Percentiles rank a stretch among this genome's conserved stretches.
Evolutionary conservation across 1,140 invertebrate genomes (phyloP).

Genomic region (Camponotus vicinus): DNA sequence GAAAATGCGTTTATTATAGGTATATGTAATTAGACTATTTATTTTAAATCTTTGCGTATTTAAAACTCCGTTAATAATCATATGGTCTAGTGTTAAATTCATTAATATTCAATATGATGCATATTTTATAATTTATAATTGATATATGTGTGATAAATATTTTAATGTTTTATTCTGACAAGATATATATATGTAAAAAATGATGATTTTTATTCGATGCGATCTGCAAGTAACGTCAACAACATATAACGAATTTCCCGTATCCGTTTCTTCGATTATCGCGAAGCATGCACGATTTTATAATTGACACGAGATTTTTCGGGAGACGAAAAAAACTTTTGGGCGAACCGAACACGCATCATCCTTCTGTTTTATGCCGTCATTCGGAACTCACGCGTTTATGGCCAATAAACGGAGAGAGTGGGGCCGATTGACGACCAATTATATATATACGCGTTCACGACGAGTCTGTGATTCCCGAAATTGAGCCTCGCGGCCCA

Average conservation of each 20-base stretch:
- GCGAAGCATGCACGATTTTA: slow-evolving; percentile 8
- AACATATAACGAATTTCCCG: background rate
- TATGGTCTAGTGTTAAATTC: background rate
- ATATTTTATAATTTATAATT: too few relatives aligned
- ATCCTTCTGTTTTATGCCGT: slow-evolving; percentile 55
- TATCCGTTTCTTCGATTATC: background rate
- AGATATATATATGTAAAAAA: background rate
- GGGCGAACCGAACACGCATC: slow-evolving; percentile 44
- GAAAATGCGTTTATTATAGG: background rate
- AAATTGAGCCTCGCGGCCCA: slow-evolving; percentile 76
- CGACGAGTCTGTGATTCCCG: slow-evolving; percentile 72
- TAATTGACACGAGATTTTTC: slow-evolving; percentile 26
- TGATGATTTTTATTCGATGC: background rate
- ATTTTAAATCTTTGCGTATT: background rate
- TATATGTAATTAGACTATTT: background rate
- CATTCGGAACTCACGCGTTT: slow-evolving; percentile 72
- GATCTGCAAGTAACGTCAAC: background rate
- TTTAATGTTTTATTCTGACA: background rate
- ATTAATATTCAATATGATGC: too few relatives aligned
- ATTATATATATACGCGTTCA: slow-evolving; percentile 79
- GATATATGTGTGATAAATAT: background rate
- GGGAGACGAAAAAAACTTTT: slow-evolving; percentile 4
- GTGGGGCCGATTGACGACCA: slow-evolving; percentile 69
- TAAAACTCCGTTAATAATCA: background rate
- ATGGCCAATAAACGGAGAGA: slow-evolving; percentile 74